A percentile compares a stretch with the other conserved stretches of the same genome.
Conservation (phyloP, 1,140 invertebrate species). For the Lepidurus arcticus region DNA sequence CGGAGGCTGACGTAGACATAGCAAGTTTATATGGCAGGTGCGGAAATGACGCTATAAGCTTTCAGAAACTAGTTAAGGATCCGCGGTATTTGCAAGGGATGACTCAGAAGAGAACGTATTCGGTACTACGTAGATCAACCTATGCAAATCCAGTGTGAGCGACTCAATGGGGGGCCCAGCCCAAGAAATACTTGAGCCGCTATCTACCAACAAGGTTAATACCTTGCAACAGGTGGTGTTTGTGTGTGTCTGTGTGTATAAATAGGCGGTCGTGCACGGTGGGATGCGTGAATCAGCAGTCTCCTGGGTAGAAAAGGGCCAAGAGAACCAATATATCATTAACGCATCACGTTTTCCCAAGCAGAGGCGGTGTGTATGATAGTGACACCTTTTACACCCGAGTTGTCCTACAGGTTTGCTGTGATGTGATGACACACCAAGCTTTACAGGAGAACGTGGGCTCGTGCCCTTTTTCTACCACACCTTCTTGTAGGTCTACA, state of each 20-base stretch:
- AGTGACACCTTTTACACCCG: constrained; percentile 1
- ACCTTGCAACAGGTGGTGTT: constrained; percentile 12
- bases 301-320: not conserved
- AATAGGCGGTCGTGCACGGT: not conserved
- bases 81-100: constrained; percentile 4
- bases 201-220: constrained; percentile 19
- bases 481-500: not conserved
- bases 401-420: not conserved
- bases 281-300: constrained; percentile 4
- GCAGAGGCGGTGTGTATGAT: not conserved
- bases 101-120: constrained; percentile 4
- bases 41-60: constrained; percentile 14
- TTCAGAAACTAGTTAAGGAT: not conserved
- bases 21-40: not conserved
- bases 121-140: constrained; percentile 1
- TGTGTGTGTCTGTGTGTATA: not conserved
- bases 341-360: constrained; percentile 6
- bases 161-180: constrained; percentile 3
- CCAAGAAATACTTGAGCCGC: constrained; percentile 18
- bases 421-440: not conserved
- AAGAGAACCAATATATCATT: not conserved
- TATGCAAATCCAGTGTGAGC: not conserved
- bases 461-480: not conserved
- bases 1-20: no score
- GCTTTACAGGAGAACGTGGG: not conserved